Conservation (phyloP, 2,888 invertebrate genomes). For the Aleiodes testaceus region DNA sequence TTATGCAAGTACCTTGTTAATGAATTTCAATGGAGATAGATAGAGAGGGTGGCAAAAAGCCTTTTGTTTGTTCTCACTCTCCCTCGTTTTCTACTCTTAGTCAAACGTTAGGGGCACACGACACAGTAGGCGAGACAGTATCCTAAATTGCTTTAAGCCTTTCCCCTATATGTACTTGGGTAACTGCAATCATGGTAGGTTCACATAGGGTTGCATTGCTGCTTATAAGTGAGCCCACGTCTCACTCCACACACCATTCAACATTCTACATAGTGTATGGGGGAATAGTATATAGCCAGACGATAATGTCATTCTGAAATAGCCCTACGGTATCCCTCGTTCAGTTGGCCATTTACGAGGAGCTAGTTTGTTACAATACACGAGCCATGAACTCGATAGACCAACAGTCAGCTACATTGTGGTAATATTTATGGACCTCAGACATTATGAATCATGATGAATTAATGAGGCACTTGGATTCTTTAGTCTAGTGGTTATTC, state of each 20-base stretch:
- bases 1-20: constrained; percentile 50
- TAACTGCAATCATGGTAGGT: constrained; percentile 52
- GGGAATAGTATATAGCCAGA: constrained; percentile 33
- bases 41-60: constrained; percentile 47
- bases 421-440: background rate
- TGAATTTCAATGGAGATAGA: constrained; percentile 61
- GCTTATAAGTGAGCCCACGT: constrained; percentile 31
- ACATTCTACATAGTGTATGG: constrained; percentile 21
- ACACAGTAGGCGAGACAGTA: constrained; percentile 48
- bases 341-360: constrained; percentile 47
- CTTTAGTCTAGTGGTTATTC: background rate
- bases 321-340: constrained; percentile 30
- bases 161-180: constrained; percentile 36
- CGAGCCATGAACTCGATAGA: background rate
- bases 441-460: constrained; percentile 27
- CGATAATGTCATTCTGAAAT: constrained; percentile 60
- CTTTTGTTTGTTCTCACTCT: constrained; percentile 58
- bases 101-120: constrained; percentile 55
- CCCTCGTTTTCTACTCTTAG: constrained; percentile 54
- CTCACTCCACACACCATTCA: constrained; percentile 13
- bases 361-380: constrained; percentile 32
- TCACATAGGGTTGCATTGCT: constrained; percentile 59
- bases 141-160: constrained; percentile 60
- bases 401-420: background rate
- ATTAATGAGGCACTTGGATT: too few relatives aligned